These are phyloP conservation scores for Batillaria attramentaria DNA, from an alignment of 1,140 invertebrate species.

Conservation along the genomic window DNA sequence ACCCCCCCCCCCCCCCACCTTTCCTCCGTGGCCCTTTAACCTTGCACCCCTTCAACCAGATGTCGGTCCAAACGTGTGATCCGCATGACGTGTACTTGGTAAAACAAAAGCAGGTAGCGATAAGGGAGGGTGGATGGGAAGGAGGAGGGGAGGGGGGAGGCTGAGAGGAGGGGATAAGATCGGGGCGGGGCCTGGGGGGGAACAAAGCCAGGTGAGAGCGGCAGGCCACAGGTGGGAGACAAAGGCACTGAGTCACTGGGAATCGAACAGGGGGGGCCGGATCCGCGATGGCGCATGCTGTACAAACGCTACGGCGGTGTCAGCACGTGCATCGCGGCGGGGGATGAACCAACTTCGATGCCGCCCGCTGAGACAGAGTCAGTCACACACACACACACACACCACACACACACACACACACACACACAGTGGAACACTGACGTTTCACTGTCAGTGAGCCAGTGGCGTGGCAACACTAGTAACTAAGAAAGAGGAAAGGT, in stretches of 20 bases:
- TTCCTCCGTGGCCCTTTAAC: no score
- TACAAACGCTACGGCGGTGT: background rate
- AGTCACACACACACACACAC: no score
- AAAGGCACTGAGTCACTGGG: conserved; percentile 4
- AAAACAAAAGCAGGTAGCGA: conserved; percentile 5
- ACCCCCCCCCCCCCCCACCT: no score
- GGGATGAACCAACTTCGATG: no score
- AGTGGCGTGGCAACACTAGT: no score
- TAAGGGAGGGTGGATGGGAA: background rate
- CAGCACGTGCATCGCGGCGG: background rate
- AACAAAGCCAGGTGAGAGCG: background rate
- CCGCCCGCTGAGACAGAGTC: no score
- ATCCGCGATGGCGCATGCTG: background rate
- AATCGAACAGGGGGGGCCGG: background rate
- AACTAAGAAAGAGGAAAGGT: no score
- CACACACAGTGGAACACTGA: no score
- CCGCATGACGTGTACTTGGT: background rate
- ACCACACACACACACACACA: no score
- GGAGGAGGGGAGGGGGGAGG: background rate
- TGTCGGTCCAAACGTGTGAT: background rate
- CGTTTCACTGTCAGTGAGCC: no score
- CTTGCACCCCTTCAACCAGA: no score
- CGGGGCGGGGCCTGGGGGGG: no score
- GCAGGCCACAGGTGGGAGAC: conserved; percentile 14
- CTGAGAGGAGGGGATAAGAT: background rate